Conservation (phyloP, 2,888 invertebrate species). For the Cynaeus angustus region DNA sequence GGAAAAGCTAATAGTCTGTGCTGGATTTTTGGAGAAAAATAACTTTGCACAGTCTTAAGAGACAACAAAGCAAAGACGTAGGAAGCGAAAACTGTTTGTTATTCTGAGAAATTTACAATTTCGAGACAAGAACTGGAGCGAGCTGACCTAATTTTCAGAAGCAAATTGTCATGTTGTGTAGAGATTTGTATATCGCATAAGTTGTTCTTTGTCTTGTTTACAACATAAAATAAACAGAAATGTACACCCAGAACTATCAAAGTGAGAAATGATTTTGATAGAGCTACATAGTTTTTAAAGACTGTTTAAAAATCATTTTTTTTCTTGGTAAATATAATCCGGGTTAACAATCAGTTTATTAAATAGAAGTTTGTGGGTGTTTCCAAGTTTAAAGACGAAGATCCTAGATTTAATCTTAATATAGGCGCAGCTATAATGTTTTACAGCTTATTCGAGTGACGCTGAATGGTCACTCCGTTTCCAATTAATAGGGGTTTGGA, state of each 20-base stretch:
- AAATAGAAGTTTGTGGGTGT: conserved; percentile 8
- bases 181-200: no score
- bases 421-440: conserved; percentile 18
- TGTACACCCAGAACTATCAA: no score
- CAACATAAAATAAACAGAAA: no score
- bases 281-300: no score
- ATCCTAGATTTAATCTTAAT: not conserved
- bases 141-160: no score
- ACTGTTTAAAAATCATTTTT: not conserved
- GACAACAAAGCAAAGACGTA: not conserved
- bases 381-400: conserved; percentile 4
- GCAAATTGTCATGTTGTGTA: no score
- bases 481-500: conserved; percentile 42
- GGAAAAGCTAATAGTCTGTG: conserved; percentile 27
- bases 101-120: not conserved
- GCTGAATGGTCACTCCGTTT: conserved; percentile 26
- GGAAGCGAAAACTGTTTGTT: not conserved
- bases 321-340: not conserved
- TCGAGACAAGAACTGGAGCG: not conserved
- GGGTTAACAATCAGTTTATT: conserved; percentile 13
- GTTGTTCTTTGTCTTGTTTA: no score
- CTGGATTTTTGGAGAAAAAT: conserved; percentile 17
- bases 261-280: no score
- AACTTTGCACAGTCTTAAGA: conserved; percentile 16
- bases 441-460: conserved; percentile 33